Evolutionary conservation across 2,113 vertebrate species (phyloP).

Genomic region (Calidris pugnax): DNA sequence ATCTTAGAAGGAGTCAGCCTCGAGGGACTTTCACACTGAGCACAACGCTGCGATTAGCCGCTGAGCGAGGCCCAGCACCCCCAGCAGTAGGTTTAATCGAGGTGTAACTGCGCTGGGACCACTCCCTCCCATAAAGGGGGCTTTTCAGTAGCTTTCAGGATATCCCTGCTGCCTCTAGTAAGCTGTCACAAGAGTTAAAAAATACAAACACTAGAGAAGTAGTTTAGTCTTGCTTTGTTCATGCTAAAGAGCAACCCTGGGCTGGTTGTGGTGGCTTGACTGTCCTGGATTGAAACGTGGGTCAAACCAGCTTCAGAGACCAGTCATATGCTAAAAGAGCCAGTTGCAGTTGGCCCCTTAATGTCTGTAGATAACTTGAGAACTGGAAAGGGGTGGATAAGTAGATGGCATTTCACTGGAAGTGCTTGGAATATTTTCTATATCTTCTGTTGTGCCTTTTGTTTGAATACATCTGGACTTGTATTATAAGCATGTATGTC

Average conservation of each 20-base stretch:
- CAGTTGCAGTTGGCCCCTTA: neutral
- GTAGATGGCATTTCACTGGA: neutral
- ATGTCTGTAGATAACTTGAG: neutral
- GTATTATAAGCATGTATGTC: neutral
- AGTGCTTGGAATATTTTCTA: neutral
- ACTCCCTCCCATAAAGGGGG: no score
- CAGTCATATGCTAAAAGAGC: neutral
- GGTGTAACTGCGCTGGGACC: no score
- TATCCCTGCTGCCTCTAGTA: neutral
- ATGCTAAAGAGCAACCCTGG: neutral
- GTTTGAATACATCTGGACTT: neutral
- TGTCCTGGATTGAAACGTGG: neutral
- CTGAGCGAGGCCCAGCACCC: no score
- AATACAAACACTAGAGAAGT: neutral
- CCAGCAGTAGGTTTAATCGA: no score
- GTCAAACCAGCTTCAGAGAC: neutral
- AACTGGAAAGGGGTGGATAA: neutral
- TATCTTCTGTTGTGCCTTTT: neutral
- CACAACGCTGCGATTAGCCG: conserved; percentile 91
- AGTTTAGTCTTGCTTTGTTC: neutral
- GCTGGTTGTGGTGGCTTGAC: neutral
- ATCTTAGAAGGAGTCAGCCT: conserved; percentile 93
- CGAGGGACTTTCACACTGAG: conserved; percentile 96
- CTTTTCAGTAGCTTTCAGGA: neutral
- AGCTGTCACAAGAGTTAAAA: neutral